Percentiles rank a stretch among this genome's conserved stretches.
These are phyloP conservation scores for Ischnura elegans DNA, from an alignment of 2,888 invertebrate species.

Conservation along the genomic window DNA sequence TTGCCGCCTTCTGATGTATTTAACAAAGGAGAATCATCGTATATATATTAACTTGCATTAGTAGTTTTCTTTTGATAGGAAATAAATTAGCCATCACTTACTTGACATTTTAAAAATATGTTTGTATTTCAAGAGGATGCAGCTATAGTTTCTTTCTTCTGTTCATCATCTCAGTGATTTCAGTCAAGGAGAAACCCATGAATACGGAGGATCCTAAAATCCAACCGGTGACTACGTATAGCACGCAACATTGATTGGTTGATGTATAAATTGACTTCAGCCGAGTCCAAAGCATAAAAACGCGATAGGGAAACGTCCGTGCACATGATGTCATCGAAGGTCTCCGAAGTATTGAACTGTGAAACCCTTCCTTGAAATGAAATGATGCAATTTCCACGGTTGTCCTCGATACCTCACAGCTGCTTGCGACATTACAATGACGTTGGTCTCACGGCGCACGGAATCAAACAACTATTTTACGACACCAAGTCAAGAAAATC, in stretches of 20 bases:
- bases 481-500: not conserved
- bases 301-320: not conserved
- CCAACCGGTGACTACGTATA: not conserved
- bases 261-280: not conserved
- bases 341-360: constrained; percentile 11
- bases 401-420: not conserved
- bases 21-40: no score
- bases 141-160: not conserved
- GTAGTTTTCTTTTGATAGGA: no score
- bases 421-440: not conserved
- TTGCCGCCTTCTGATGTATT: no score
- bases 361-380: constrained; percentile 31
- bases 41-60: no score
- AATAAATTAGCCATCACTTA: no score
- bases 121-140: not conserved
- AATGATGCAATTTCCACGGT: not conserved
- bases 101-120: no score
- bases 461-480: not conserved
- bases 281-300: not conserved
- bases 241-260: not conserved
- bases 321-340: not conserved
- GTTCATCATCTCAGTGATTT: not conserved
- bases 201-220: not conserved
- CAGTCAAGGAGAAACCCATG: not conserved
- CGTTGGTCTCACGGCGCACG: not conserved